phyloP scores from a whole-genome alignment of 2,888 invertebrate species.

The Phanerotoma sp. region DNA sequence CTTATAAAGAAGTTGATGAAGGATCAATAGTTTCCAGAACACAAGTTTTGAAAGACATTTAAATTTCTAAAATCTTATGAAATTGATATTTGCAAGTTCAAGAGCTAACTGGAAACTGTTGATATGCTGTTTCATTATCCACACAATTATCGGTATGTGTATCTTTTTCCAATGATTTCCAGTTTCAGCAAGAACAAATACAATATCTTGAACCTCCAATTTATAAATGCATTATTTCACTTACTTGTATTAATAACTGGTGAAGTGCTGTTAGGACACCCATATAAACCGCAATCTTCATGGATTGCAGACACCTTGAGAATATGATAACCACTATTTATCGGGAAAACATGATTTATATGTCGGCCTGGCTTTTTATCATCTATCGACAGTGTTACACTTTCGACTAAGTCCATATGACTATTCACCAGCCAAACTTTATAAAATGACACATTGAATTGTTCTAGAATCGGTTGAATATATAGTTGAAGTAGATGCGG shows the following conservation, averaged over 20 bases:
- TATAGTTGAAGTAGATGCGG: slow-evolving; percentile 41
- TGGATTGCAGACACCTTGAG: slow-evolving; percentile 52
- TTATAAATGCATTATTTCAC: slow-evolving; percentile 25
- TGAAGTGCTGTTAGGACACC: slow-evolving; percentile 49
- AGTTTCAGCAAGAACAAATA: neutral
- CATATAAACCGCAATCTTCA: slow-evolving; percentile 41
- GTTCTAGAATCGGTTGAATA: slow-evolving; percentile 47
- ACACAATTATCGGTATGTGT: neutral
- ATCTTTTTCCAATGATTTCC: neutral
- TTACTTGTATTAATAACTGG: slow-evolving; percentile 50
- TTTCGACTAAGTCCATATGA: slow-evolving; percentile 37
- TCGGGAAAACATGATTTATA: slow-evolving; percentile 42
- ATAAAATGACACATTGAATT: slow-evolving; percentile 48
- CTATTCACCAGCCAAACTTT: slow-evolving; percentile 50
- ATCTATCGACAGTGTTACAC: slow-evolving; percentile 27
- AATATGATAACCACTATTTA: slow-evolving; percentile 44
- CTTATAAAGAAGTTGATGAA: too few species aligned
- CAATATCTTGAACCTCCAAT: too few species aligned
- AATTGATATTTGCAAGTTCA: too few species aligned
- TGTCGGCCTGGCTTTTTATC: slow-evolving; percentile 21
- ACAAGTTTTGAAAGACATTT: too few species aligned
- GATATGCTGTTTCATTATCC: neutral
- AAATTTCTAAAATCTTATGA: too few species aligned
- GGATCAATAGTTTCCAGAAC: too few species aligned
- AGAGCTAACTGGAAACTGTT: too few species aligned